Conservation (phyloP, 2,888 invertebrate genomes). For the Desoria tigrina region DNA sequence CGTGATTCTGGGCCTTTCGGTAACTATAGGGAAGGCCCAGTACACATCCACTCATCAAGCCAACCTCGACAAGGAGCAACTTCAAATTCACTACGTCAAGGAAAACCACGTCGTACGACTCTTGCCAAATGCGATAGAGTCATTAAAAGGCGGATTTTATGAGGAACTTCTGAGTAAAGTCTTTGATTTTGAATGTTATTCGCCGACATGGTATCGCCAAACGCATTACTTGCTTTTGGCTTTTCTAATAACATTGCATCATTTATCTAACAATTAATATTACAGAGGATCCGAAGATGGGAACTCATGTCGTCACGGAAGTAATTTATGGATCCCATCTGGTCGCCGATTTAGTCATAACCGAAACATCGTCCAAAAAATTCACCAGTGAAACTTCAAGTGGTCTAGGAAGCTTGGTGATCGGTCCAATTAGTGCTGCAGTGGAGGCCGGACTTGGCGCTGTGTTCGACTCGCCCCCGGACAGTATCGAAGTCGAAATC, state of each 20-base stretch:
- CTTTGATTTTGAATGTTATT: too few relatives aligned
- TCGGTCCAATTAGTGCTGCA: background rate
- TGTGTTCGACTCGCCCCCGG: background rate
- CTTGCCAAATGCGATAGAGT: background rate
- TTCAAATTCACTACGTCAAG: background rate
- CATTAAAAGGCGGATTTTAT: too few relatives aligned
- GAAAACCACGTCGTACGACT: background rate
- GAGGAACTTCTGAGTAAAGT: too few relatives aligned
- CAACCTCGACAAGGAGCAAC: constrained; percentile 5
- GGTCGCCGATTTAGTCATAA: background rate
- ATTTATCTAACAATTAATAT: too few relatives aligned
- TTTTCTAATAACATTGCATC: too few relatives aligned
- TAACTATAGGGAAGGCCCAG: background rate
- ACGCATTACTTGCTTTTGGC: too few relatives aligned
- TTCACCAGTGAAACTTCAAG: background rate
- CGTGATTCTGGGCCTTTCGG: too few relatives aligned
- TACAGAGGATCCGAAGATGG: too few relatives aligned
- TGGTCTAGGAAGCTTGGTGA: background rate
- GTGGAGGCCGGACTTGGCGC: background rate
- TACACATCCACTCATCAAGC: background rate
- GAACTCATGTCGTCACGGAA: constrained; percentile 15
- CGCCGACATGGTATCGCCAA: too few relatives aligned
- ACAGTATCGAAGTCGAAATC: background rate
- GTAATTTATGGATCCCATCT: background rate
- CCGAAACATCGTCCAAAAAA: background rate